phyloP scores from a whole-genome alignment of 2,888 invertebrate species.

The Diarsia dahlii region DNA sequence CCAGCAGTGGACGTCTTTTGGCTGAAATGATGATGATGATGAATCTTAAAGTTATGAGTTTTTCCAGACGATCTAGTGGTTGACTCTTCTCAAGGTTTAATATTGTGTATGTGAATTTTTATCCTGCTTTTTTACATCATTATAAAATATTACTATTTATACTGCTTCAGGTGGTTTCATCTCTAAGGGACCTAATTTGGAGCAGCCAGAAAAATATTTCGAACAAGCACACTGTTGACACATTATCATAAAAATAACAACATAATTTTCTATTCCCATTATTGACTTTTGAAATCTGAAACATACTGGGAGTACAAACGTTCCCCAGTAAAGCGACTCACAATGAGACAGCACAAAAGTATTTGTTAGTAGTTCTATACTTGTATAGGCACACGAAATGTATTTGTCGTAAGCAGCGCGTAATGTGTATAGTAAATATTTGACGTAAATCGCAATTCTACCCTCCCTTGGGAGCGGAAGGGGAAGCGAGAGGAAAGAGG shows the following conservation, averaged over 20 bases:
- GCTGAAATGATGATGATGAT: too few species aligned
- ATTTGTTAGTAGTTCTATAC: slow-evolving; percentile 18
- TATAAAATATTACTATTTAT: not conserved
- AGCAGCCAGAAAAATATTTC: too few species aligned
- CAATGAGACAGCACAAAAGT: slow-evolving; percentile 18
- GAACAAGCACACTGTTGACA: not conserved
- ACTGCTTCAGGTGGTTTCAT: not conserved
- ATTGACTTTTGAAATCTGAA: not conserved
- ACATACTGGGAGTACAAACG: slow-evolving; percentile 14
- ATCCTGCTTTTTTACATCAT: too few species aligned
- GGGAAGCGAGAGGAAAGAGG: slow-evolving; percentile 12
- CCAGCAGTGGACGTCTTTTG: too few species aligned
- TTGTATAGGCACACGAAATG: slow-evolving; percentile 54
- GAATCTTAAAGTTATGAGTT: too few species aligned
- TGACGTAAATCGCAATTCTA: slow-evolving; percentile 66
- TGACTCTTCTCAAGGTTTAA: too few species aligned
- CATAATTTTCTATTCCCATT: not conserved
- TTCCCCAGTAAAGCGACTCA: slow-evolving; percentile 15
- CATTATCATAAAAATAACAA: not conserved
- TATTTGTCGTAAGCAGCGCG: slow-evolving; percentile 70
- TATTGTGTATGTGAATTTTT: too few species aligned
- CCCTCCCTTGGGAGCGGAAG: slow-evolving; percentile 35
- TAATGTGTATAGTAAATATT: slow-evolving; percentile 72
- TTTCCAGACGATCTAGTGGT: not conserved
- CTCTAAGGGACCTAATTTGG: too few species aligned